These are phyloP conservation scores for Drymonia ruficornis DNA, from an alignment of 2,888 invertebrate species.

Conservation along the genomic window DNA sequence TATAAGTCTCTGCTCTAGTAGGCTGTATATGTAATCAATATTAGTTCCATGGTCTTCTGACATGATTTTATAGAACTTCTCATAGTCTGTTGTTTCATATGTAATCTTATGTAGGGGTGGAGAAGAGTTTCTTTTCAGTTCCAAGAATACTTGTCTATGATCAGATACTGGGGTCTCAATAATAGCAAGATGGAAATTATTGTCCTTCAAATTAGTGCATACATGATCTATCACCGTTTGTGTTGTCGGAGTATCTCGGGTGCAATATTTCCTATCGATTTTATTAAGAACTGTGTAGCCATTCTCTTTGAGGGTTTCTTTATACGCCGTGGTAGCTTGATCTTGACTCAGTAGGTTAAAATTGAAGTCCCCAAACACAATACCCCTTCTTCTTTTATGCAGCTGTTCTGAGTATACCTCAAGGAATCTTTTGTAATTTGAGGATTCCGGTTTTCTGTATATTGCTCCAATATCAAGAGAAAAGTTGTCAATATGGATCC, in stretches of 20 bases:
- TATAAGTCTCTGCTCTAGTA: constrained; percentile 7
- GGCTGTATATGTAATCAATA: constrained; percentile 2
- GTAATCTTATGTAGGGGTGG: constrained; percentile 11
- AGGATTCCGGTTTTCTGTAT: constrained; percentile 1
- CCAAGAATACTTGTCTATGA: constrained; percentile 13
- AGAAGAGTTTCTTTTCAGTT: constrained; percentile 16
- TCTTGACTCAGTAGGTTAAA: constrained; percentile 10
- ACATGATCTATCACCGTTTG: constrained; percentile 26
- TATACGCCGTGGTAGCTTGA: not conserved
- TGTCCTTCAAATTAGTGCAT: constrained; percentile 15
- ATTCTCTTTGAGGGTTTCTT: constrained; percentile 8
- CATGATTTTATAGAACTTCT: constrained; percentile 14
- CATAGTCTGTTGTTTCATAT: constrained; percentile 27
- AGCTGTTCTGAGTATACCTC: constrained; percentile 9
- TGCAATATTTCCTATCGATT: constrained; percentile 15
- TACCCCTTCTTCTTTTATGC: constrained; percentile 6
- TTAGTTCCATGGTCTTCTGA: constrained; percentile 5
- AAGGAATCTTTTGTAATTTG: constrained; percentile 1
- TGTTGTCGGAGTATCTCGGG: constrained; percentile 15
- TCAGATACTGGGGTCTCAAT: constrained; percentile 18
- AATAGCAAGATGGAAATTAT: constrained; percentile 18
- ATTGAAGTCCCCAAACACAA: constrained; percentile 20
- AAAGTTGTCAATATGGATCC: constrained; percentile 4
- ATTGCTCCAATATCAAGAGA: constrained; percentile 5
- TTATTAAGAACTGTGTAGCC: constrained; percentile 8